Evolutionary conservation across 2,888 invertebrate species (phyloP).

Genomic region (Metallyticus violacea): DNA sequence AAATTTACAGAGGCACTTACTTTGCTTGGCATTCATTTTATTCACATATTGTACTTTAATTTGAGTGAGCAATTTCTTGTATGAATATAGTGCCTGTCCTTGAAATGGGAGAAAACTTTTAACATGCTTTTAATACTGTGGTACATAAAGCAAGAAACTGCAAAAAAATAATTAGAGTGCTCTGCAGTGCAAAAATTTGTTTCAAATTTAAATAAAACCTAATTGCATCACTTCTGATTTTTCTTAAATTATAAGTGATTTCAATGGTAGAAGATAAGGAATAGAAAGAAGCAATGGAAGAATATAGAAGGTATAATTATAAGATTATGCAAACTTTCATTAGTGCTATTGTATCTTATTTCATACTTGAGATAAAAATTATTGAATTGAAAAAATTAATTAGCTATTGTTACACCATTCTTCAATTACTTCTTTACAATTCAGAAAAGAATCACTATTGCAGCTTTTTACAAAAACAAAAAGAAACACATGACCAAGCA

Average conservation of each 20-base stretch:
- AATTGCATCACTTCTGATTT: not conserved
- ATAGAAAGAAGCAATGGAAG: slow-evolving; percentile 1
- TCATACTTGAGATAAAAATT: no score
- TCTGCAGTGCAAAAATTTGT: slow-evolving; percentile 24
- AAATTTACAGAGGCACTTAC: not conserved
- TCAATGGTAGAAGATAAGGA: not conserved
- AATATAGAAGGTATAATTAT: not conserved
- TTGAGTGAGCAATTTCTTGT: not conserved
- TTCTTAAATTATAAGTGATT: not conserved
- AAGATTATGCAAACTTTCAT: no score
- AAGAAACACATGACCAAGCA: slow-evolving; percentile 21
- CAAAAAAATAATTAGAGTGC: slow-evolving; percentile 18
- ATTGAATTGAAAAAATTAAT: no score
- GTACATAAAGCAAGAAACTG: slow-evolving; percentile 20
- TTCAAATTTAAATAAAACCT: not conserved
- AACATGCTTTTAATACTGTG: slow-evolving; percentile 22
- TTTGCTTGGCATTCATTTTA: no score
- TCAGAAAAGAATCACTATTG: slow-evolving; percentile 9
- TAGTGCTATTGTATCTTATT: no score
- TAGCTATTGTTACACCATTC: not conserved
- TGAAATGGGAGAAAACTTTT: not conserved
- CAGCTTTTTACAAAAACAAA: not conserved
- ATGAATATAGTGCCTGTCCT: not conserved
- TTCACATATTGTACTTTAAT: no score
- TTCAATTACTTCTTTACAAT: slow-evolving; percentile 20